A percentile compares a stretch with the other conserved stretches of the same genome.
Conservation (phyloP, 1,140 invertebrate genomes). For the Camponotus vicinus region DNA sequence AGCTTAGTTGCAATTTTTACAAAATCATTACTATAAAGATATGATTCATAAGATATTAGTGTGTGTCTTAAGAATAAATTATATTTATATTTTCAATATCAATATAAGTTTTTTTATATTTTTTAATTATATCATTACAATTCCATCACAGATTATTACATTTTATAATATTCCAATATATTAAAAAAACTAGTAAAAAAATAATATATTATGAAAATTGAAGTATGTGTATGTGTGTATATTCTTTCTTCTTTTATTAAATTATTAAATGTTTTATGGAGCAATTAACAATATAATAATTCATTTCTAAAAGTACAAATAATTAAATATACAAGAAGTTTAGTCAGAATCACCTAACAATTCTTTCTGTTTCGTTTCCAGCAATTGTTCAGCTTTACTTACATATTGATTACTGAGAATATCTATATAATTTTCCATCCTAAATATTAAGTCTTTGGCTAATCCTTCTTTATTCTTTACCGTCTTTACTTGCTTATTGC, state of each 20-base stretch:
- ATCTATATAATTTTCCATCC: conserved; percentile 90
- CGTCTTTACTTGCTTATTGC: conserved; percentile 91
- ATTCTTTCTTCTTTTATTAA: conserved; percentile 12
- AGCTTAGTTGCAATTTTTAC: not conserved
- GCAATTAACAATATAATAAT: not conserved
- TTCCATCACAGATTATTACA: no score
- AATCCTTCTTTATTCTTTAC: conserved; percentile 89
- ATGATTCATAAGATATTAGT: not conserved
- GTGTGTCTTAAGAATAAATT: no score
- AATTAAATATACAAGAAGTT: not conserved
- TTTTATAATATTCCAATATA: not conserved
- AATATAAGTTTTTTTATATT: no score
- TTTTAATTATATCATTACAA: no score
- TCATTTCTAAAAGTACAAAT: conserved; percentile 10
- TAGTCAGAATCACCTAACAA: conserved; percentile 86
- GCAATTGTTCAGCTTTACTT: conserved; percentile 89
- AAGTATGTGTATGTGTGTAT: not conserved
- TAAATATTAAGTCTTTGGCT: conserved; percentile 89
- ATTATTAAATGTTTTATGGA: conserved; percentile 1
- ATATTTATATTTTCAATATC: no score
- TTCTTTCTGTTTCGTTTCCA: conserved; percentile 91
- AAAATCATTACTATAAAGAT: not conserved
- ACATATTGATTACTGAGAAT: conserved; percentile 89
- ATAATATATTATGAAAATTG: not conserved
- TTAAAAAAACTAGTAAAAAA: not conserved